Evolutionary conservation across 1,140 invertebrate species (phyloP), one percentile per base, ranked within the genome.

Genomic region (Platyscapa corneri): DNA sequence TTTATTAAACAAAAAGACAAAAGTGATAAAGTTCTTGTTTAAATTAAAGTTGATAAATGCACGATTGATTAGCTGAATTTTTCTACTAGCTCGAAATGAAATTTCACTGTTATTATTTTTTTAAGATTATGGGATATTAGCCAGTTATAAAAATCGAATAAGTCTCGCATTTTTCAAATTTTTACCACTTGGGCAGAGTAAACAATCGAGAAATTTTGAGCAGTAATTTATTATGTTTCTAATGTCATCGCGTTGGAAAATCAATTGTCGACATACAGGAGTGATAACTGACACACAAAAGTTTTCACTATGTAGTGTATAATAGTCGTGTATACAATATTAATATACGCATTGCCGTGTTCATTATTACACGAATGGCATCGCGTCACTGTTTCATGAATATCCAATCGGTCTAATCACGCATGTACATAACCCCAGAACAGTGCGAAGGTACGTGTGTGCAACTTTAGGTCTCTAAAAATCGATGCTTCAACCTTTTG

Each of bases 271-370:
- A 64, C n/a, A 30, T 39, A 0, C 3, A 60, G 23, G 23, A 60
- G 56, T 27, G 27, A 60, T 3, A 23, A 10, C 56, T 60, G 78
- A 46, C 60, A n/a, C 39, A 64, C 64, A 80, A 80, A 67, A 80
- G n/a, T 80, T 80, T 80, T 37, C 77, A 64, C 30, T 60, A 23
- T 60, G 56, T 23, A 60, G 3, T 23, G 56, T 53, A 60, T 60
- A 60, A 60, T 27, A 23, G 20, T 14, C 56, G 56, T 60, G 23
- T 27, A 60, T 23, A 27, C 10, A 27, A n/a, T n/a, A n/a, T n/a
- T n/a, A n/a, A n/a, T 60, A 60, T 14, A 6, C 56, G 56, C 23
- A 3, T 1, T 27, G 56, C 23, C 0, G 34, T 37, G 8, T 37
- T 34, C 37, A 16, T 16, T 70, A 18, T 70, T 70, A 70, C 56